Evolutionary conservation across 2,113 vertebrate species (phyloP), one percentile per base, ranked within the genome.

Genomic region (Brevimyrus niger): DNA sequence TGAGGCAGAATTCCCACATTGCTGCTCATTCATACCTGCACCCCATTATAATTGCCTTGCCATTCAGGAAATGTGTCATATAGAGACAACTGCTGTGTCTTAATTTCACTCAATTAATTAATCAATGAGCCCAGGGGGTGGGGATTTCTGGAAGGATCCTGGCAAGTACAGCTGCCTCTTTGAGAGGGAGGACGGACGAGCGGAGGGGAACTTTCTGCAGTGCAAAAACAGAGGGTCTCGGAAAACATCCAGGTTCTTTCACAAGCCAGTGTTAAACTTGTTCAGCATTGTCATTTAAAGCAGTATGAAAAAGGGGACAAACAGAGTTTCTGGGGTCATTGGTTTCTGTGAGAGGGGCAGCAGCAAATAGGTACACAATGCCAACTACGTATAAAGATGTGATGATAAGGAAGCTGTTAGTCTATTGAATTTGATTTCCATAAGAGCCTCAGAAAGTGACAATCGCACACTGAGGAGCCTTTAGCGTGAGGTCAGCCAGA

Each of bases 21-120:
- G 61, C 58, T 90, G 35, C 89, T 91, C 90, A 50, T 86, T 55
- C 86, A 90, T 90, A 92, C 90, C 86, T 90, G 89, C 90, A 89
- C 87, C 87, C 50, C 48, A 50, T 90, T 86, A 87, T 91, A 90
- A 91, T 88, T 91, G 89, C 69, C 50, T 85, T 89, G 90, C 90
- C 88, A 90, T 90, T 90, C 88, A 88, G 69, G 89, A 90, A 69
- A 87, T 89, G 55, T 90, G 88, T 90, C 89, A 89, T 88, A 85
- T 42, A 90, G 88, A 46, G 89, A 87, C 88, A 90, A 91, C 89
- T 89, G 89, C 13, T 65, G 89, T 92, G 90, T 91, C 90, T 91
- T 92, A 86, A 90, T 92, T 92, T 91, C 88, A 91, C 89, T 61
- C 89, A 85, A 92, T 92, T 90, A 90, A 92, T 92, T 87, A 92